Conservation (phyloP, 2,888 invertebrate species). For the Dicycla oo region DNA sequence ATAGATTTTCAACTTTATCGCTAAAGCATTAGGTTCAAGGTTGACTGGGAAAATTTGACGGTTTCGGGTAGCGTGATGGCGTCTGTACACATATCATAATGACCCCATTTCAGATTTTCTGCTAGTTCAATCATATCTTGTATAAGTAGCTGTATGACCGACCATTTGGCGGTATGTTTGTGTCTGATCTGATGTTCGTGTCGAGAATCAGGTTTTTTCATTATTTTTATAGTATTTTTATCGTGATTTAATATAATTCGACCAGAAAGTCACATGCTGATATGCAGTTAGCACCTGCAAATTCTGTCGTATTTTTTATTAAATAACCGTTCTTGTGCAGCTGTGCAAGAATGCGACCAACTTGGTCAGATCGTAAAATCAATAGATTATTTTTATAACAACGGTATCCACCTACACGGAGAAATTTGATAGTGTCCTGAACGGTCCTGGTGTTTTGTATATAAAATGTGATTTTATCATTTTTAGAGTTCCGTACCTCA, state of each 20-base stretch:
- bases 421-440: conserved; percentile 57
- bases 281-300: conserved; percentile 43
- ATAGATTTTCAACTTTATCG: too few relatives aligned
- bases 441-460: conserved; percentile 46
- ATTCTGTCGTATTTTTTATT: conserved; percentile 24
- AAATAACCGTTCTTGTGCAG: conserved; percentile 37
- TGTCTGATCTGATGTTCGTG: background rate
- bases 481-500: too few relatives aligned
- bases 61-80: too few relatives aligned
- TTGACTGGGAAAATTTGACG: too few relatives aligned
- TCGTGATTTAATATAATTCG: conserved; percentile 13
- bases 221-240: conserved; percentile 3
- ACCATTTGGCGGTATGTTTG: background rate
- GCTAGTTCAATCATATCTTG: background rate
- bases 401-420: conserved; percentile 38
- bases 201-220: background rate
- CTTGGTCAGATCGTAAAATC: conserved; percentile 45
- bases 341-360: conserved; percentile 33
- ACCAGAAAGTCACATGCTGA: background rate
- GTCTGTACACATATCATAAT: too few relatives aligned
- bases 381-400: conserved; percentile 51
- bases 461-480: conserved; percentile 72
- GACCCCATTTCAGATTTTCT: background rate
- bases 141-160: background rate
- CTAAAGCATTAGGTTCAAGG: too few relatives aligned